A percentile compares a stretch with the other conserved stretches of the same genome.
These are phyloP conservation scores for Bombus confusus DNA, from an alignment of 1,140 invertebrate species.

Conservation along the genomic window DNA sequence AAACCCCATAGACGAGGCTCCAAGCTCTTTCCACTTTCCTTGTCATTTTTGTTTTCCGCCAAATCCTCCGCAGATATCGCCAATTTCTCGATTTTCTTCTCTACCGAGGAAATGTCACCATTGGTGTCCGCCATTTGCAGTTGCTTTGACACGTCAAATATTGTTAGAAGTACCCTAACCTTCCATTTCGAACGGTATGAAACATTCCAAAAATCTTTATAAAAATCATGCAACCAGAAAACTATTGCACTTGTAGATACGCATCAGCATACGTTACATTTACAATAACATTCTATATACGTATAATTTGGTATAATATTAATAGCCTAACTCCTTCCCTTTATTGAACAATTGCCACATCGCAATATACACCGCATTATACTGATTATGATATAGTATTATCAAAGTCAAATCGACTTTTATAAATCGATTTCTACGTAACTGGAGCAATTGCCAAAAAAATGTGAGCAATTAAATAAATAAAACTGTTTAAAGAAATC, in stretches of 20 bases:
- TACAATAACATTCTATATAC: not conserved
- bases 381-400: not conserved
- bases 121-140: constrained; percentile 77
- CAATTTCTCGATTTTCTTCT: constrained; percentile 73
- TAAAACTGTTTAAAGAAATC: not conserved
- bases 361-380: not conserved
- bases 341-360: not conserved
- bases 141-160: constrained; percentile 73
- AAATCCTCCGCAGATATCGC: constrained; percentile 60
- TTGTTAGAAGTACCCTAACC: constrained; percentile 36
- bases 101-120: constrained; percentile 70
- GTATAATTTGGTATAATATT: not conserved
- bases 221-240: not conserved
- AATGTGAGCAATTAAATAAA: not conserved
- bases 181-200: not conserved
- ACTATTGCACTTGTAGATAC: not conserved
- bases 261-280: not conserved
- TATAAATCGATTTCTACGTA: not conserved
- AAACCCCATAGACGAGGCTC: constrained; percentile 78
- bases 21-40: constrained; percentile 45
- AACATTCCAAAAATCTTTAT: not conserved
- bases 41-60: constrained; percentile 46
- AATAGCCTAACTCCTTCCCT: not conserved
- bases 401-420: not conserved
- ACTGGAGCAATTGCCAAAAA: not conserved